These are phyloP conservation scores for Halictus ligatus DNA, from an alignment of 2,888 invertebrate genomes.

Conservation along the genomic window DNA sequence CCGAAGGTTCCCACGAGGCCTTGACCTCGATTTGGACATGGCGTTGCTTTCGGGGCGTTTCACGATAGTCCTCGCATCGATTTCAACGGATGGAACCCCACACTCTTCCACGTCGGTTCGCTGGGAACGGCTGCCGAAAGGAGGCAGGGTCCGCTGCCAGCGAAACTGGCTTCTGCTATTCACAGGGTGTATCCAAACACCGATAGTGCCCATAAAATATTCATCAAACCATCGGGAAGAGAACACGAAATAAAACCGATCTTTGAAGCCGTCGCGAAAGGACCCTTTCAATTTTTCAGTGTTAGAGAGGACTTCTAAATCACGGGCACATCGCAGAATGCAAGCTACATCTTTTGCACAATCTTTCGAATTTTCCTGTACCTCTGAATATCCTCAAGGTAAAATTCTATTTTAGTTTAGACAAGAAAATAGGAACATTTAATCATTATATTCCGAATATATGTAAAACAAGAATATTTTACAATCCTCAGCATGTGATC, in stretches of 20 bases:
- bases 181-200: background rate
- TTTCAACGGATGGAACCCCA: conserved; percentile 61
- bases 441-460: too few relatives aligned
- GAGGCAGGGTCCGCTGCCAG: conserved; percentile 3
- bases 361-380: background rate
- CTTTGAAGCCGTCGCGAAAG: background rate
- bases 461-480: too few relatives aligned
- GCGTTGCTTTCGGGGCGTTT: conserved; percentile 51
- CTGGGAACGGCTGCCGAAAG: conserved; percentile 37
- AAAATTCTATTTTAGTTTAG: too few relatives aligned
- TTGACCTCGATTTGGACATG: conserved; percentile 65
- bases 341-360: background rate
- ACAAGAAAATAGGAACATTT: too few relatives aligned
- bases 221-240: background rate
- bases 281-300: background rate
- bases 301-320: background rate
- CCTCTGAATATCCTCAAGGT: too few relatives aligned
- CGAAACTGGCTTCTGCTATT: background rate
- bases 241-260: background rate
- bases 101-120: conserved; percentile 32
- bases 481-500: too few relatives aligned
- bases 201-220: background rate
- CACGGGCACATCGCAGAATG: background rate
- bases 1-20: conserved; percentile 59
- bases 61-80: conserved; percentile 68